Evolutionary conservation across 2,113 vertebrate genomes (phyloP), one percentile per base, ranked within the genome.

Genomic region (Ibidorhyncha struthersii): DNA sequence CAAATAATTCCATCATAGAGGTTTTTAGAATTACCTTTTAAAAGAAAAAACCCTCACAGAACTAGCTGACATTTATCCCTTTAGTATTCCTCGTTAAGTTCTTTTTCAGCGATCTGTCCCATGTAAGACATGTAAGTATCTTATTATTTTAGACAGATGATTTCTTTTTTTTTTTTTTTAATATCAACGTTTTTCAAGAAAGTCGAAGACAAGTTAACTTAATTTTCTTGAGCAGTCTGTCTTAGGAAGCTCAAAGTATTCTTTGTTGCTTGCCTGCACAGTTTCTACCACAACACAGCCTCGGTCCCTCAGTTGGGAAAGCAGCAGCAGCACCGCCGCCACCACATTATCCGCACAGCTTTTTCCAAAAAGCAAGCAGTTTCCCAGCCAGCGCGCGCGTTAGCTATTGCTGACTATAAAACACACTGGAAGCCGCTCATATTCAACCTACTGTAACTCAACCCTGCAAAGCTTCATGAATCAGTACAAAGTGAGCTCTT

Each of bases 331-430:
- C 8, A 40, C 9, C 27, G 3, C 49, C 8, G 6, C 83, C 16
- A 2, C 10, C 30, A 14, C 40, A 2, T 2, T 5, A 4, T 3
- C 69, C 4, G n/a, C 1, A 2, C 9, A 10, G 16, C 21, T 63
- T 30, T 16, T 16, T 13, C 2, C 5, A 32, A 23, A 29, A 43
- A 10, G 56, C 7, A 9, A 41, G 56, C 2, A 4, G 27, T 16
- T 34, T 34, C 67, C 30, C 1, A 12, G 70, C 26, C 79, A 50
- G 53, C 1, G 13, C 1, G 34, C 0, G 36, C 56, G 20, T 27
- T 38, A 17, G 12, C 56, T 5, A 4, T 8, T 4, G 66, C 74
- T 1, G 14, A 3, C 14, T 9, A 3, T 0, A 34, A 56, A 83
- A 70, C 0, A 27, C 66, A 3, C 52, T 21, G 17, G 0, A 49